A percentile compares a stretch with the other conserved stretches of the same genome.
Evolutionary conservation across 2,888 invertebrate genomes (phyloP).

Genomic region (Pandemis heparana): DNA sequence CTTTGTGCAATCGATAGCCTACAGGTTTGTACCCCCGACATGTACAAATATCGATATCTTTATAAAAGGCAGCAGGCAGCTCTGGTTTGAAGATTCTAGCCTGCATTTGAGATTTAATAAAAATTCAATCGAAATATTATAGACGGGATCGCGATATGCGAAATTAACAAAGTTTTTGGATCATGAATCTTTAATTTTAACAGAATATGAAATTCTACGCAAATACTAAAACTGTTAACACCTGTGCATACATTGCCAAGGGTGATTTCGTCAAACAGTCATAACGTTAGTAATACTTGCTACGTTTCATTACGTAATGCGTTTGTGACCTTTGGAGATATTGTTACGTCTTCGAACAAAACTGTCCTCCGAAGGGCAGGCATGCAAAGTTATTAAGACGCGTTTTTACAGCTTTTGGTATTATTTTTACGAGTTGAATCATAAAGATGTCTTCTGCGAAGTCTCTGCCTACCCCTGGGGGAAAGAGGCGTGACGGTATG

Average conservation of each 20-base stretch:
- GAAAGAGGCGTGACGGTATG: too few species aligned
- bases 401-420: neutral
- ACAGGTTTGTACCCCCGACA: too few species aligned
- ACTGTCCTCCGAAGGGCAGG: neutral
- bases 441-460: too few species aligned
- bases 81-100: too few species aligned
- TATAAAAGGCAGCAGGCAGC: too few species aligned
- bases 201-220: neutral
- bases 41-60: too few species aligned
- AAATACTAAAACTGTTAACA: neutral
- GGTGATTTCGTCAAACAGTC: neutral
- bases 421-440: too few species aligned
- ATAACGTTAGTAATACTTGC: neutral
- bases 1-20: slow-evolving; percentile 25
- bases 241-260: slow-evolving; percentile 30
- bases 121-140: too few species aligned
- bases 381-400: neutral
- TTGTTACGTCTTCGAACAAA: neutral
- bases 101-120: too few species aligned
- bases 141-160: too few species aligned
- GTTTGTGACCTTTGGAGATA: neutral
- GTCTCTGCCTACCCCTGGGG: too few species aligned
- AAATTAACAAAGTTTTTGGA: neutral
- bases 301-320: slow-evolving; percentile 1
- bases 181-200: neutral